A percentile compares a stretch with the other conserved stretches of the same genome.
phyloP scores from a whole-genome alignment of 2,113 vertebrate species.

The Chlorodrepanis virens region DNA sequence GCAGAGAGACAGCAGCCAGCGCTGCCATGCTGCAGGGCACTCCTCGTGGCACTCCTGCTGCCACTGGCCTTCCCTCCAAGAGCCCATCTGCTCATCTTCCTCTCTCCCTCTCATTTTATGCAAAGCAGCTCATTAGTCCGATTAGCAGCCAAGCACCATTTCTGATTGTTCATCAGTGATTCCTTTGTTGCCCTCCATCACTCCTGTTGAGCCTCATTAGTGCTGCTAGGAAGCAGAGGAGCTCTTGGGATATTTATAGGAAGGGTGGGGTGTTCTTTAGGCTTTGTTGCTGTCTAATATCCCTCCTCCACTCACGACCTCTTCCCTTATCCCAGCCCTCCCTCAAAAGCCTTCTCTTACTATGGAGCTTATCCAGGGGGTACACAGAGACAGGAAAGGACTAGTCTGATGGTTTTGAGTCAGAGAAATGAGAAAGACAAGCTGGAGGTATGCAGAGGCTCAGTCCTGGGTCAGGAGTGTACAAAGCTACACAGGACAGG shows the following conservation, averaged over 20 bases:
- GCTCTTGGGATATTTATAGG: slow-evolving; percentile 36
- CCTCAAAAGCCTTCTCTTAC: background rate
- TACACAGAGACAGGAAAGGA: background rate
- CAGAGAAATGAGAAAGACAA: background rate
- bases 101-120: background rate
- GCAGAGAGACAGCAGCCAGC: background rate
- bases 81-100: background rate
- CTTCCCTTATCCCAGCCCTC: background rate
- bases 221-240: slow-evolving; percentile 30
- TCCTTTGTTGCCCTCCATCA: slow-evolving; percentile 16
- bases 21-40: background rate
- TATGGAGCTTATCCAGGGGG: background rate
- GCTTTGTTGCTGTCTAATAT: background rate
- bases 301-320: background rate
- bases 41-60: background rate
- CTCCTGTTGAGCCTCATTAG: slow-evolving; percentile 36
- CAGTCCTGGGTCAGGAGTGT: background rate
- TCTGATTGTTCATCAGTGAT: slow-evolving; percentile 61
- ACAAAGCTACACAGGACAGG: background rate
- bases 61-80: background rate
- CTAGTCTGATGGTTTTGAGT: background rate
- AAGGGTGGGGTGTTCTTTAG: background rate
- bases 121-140: slow-evolving; percentile 13
- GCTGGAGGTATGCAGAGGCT: background rate
- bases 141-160: background rate